Conservation (phyloP, 2,113 vertebrate genomes). For the Callospermophilus lateralis region DNA sequence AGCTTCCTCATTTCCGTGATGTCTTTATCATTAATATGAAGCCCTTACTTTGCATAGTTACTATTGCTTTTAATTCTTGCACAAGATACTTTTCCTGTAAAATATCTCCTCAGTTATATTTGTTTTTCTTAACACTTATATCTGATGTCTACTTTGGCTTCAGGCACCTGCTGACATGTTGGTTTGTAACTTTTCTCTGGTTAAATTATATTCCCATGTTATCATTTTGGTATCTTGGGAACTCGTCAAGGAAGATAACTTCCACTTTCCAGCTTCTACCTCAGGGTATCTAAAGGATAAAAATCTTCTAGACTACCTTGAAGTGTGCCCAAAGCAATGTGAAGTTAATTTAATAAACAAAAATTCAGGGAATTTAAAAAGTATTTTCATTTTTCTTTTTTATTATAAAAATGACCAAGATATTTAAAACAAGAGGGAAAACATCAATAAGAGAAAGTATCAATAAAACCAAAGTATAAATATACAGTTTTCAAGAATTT, state of each 20-base stretch:
- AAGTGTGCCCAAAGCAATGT: slow-evolving; percentile 8
- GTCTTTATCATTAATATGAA: slow-evolving; percentile 42
- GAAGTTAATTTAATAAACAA: background rate
- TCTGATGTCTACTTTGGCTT: background rate
- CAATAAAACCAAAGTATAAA: slow-evolving; percentile 36
- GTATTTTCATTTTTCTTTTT: background rate
- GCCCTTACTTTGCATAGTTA: slow-evolving; percentile 42
- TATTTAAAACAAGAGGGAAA: background rate
- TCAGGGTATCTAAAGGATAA: background rate
- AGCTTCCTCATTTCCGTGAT: slow-evolving; percentile 5
- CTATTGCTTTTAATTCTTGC: background rate
- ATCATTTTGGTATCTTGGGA: slow-evolving; percentile 24
- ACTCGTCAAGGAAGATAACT: background rate
- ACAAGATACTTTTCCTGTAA: background rate
- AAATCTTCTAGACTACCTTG: background rate
- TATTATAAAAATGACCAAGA: background rate
- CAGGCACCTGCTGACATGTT: background rate
- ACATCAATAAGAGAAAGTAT: background rate
- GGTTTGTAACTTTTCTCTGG: slow-evolving; percentile 35
- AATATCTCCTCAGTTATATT: background rate
- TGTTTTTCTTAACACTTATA: background rate
- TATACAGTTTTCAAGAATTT: background rate
- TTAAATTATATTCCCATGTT: slow-evolving; percentile 12
- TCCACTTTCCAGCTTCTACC: background rate
- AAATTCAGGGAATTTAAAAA: background rate